Evolutionary conservation across 1,140 invertebrate genomes (phyloP).

Genomic region (Schlechtendalia chinensis): DNA sequence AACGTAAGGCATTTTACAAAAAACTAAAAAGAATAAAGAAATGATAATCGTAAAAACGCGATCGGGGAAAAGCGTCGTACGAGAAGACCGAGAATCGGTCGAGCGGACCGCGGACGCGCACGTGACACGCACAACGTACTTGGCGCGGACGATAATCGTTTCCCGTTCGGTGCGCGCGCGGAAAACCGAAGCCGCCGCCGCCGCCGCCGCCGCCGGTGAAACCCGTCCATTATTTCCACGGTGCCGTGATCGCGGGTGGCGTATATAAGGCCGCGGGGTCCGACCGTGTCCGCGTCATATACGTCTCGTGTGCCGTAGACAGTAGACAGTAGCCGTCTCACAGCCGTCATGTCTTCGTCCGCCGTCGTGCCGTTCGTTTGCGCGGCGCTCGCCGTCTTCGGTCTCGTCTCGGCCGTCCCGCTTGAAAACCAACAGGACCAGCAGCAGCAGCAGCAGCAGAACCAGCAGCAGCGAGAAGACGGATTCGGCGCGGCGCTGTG

Average conservation of each 20-base stretch:
- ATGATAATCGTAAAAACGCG: too few relatives aligned
- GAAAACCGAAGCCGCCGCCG: not conserved
- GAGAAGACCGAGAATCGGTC: too few relatives aligned
- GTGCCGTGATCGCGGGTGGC: not conserved
- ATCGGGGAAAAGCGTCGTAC: too few relatives aligned
- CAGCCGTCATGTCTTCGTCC: not conserved
- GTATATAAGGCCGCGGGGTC: not conserved
- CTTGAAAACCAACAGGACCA: not conserved
- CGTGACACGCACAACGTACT: too few relatives aligned
- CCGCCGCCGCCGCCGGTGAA: not conserved
- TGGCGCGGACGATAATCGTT: too few relatives aligned
- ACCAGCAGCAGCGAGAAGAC: not conserved
- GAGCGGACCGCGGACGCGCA: too few relatives aligned
- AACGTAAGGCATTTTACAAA: too few relatives aligned
- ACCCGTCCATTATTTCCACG: conserved; percentile 5
- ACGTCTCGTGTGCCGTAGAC: too few relatives aligned
- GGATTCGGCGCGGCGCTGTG: not conserved
- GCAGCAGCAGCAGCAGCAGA: not conserved
- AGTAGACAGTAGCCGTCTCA: too few relatives aligned
- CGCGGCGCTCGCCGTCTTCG: not conserved
- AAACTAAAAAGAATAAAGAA: too few relatives aligned
- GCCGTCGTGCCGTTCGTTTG: not conserved
- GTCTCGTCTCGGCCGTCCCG: not conserved
- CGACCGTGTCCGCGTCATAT: not conserved
- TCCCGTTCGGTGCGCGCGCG: not conserved